Conservation (phyloP, 1,140 invertebrate species). For the Drosophila rhopaloa region DNA sequence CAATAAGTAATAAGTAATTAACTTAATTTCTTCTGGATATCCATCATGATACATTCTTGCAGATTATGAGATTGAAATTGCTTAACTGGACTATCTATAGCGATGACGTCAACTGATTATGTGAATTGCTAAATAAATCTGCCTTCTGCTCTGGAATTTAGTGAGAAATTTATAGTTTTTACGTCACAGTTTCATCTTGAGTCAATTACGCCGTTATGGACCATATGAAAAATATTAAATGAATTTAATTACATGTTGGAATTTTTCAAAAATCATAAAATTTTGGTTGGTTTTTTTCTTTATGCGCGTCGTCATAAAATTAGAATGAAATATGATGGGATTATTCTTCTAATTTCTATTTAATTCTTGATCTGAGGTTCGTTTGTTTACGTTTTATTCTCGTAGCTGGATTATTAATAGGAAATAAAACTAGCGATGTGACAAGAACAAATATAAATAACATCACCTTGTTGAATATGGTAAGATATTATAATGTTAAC, state of each 20-base stretch:
- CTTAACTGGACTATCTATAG: conserved; percentile 5
- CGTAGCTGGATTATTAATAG: conserved; percentile 15
- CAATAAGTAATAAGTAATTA: background rate
- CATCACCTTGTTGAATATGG: conserved; percentile 7
- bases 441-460: conserved; percentile 5
- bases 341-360: conserved; percentile 34
- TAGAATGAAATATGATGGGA: conserved; percentile 30
- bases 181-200: conserved; percentile 40
- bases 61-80: conserved; percentile 10
- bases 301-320: conserved; percentile 22
- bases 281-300: conserved; percentile 20
- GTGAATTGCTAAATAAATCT: conserved; percentile 29
- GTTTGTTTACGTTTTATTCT: conserved; percentile 9
- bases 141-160: conserved; percentile 19
- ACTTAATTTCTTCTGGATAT: background rate
- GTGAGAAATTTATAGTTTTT: conserved; percentile 34
- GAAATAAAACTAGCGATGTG: conserved; percentile 3
- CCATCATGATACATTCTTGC: background rate
- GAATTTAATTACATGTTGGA: conserved; percentile 45
- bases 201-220: conserved; percentile 18
- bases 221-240: conserved; percentile 48
- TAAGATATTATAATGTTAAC: conserved; percentile 34
- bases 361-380: conserved; percentile 13
- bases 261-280: conserved; percentile 26
- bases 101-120: conserved; percentile 36